Evolutionary conservation across 2,797 vertebrate species (phyloP).

Genomic region (Chelon auratus): DNA sequence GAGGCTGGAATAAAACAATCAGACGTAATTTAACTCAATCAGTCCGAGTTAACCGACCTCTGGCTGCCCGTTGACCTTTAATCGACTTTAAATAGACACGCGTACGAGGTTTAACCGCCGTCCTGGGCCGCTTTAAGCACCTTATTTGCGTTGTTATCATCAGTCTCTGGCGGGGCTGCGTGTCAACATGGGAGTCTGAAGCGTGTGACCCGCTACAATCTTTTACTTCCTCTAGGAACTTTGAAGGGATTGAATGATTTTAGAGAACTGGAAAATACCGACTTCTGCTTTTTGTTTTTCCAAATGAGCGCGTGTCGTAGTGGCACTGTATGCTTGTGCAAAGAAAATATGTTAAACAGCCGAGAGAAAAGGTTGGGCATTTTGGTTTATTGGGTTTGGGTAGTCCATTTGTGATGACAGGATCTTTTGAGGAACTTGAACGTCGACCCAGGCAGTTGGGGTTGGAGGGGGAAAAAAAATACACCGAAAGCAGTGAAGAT

Average conservation of each 20-base stretch:
- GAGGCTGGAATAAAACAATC: no score
- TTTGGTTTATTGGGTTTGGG: constrained; percentile 13
- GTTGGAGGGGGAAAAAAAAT: not conserved
- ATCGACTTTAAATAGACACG: no score
- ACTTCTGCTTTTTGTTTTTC: constrained; percentile 19
- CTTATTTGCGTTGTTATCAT: no score
- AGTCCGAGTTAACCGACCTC: not conserved
- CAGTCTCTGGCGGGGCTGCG: no score
- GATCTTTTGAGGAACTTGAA: constrained; percentile 29
- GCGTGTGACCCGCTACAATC: not conserved
- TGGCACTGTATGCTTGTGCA: not conserved
- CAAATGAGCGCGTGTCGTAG: constrained; percentile 7
- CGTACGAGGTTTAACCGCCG: no score
- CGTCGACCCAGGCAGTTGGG: constrained; percentile 15
- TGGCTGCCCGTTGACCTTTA: not conserved
- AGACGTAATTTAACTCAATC: constrained; percentile 1
- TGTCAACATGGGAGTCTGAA: no score
- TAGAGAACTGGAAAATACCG: constrained; percentile 38
- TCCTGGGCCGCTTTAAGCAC: no score
- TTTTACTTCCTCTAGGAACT: not conserved
- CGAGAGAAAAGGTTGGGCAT: not conserved
- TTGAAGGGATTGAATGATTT: not conserved
- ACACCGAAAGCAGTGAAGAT: not conserved
- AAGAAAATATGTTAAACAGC: not conserved
- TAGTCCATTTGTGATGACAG: not conserved